Percentiles rank a stretch among this genome's conserved stretches.
Conservation (phyloP, 2,888 invertebrate genomes). For the Brachyptera putata region DNA sequence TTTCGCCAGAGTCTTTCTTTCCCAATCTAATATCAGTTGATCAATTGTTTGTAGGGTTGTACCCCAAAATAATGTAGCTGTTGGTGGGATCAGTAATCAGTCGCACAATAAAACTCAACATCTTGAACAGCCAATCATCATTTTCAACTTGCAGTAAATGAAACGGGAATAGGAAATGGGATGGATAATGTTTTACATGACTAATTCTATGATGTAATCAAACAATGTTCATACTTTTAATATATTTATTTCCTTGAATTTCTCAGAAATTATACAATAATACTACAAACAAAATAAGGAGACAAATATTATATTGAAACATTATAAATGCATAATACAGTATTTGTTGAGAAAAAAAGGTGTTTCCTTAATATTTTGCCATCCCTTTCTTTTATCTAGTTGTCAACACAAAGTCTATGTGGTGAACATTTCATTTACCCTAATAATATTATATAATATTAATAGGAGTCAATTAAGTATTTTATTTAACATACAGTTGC, state of each 20-base stretch:
- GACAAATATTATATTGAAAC: constrained; percentile 25
- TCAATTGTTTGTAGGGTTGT: too few relatives aligned
- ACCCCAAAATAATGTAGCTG: too few relatives aligned
- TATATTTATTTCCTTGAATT: constrained; percentile 28
- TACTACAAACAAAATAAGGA: constrained; percentile 33
- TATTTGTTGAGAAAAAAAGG: constrained; percentile 28
- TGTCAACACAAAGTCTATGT: constrained; percentile 26
- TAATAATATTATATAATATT: constrained; percentile 4
- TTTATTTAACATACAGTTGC: constrained; percentile 30
- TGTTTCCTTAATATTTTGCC: constrained; percentile 27
- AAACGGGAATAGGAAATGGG: too few relatives aligned
- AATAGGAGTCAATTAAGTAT: constrained; percentile 16
- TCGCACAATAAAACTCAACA: too few relatives aligned
- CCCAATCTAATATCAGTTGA: too few relatives aligned
- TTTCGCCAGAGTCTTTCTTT: too few relatives aligned
- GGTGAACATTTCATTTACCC: constrained; percentile 23
- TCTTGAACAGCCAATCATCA: too few relatives aligned
- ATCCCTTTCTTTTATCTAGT: constrained; percentile 29
- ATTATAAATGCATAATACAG: constrained; percentile 34
- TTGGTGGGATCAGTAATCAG: too few relatives aligned
- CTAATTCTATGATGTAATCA: too few relatives aligned
- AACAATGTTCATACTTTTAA: constrained; percentile 25
- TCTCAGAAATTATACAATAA: constrained; percentile 33
- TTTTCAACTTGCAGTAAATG: too few relatives aligned
- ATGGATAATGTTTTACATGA: too few relatives aligned